Percentiles rank a stretch among this genome's conserved stretches.
phyloP scores from a whole-genome alignment of 2,113 vertebrate species.

The Heterotis niloticus region DNA sequence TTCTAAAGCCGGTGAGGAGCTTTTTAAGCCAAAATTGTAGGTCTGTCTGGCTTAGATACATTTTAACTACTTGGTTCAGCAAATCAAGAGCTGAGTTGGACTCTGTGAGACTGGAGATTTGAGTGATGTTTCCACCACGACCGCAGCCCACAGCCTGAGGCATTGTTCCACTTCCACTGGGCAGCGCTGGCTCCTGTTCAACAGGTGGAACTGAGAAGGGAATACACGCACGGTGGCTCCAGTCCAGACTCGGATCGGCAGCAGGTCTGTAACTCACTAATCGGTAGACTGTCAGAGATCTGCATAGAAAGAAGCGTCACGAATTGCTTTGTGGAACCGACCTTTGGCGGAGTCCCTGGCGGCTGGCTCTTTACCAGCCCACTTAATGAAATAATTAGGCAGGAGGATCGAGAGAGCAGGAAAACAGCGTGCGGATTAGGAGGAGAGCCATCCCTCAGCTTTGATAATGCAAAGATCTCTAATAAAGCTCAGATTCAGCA shows the following conservation, averaged over 20 bases:
- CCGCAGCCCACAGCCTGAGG: too few relatives aligned
- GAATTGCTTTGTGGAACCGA: conserved; percentile 14
- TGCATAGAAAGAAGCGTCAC: background rate
- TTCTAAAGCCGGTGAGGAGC: background rate
- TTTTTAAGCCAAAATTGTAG: too few relatives aligned
- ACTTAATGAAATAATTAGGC: conserved; percentile 33
- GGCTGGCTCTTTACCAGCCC: background rate
- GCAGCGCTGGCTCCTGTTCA: background rate
- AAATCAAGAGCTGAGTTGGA: background rate
- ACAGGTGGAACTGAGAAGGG: background rate
- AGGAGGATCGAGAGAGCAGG: conserved; percentile 19
- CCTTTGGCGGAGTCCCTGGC: conserved; percentile 9
- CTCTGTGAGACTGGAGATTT: too few relatives aligned
- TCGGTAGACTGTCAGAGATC: background rate
- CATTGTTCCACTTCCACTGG: too few relatives aligned
- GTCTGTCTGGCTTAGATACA: background rate
- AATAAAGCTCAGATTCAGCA: conserved; percentile 1
- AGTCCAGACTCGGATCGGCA: background rate
- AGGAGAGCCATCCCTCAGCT: conserved; percentile 30
- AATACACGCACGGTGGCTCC: background rate
- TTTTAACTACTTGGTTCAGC: background rate
- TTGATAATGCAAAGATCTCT: conserved; percentile 10
- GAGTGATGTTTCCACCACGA: too few relatives aligned
- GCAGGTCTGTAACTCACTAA: background rate
- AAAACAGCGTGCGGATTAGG: conserved; percentile 27